These are phyloP conservation scores for Sebastes schlegelii DNA, from an alignment of 2,113 vertebrate species.

Conservation along the genomic window DNA sequence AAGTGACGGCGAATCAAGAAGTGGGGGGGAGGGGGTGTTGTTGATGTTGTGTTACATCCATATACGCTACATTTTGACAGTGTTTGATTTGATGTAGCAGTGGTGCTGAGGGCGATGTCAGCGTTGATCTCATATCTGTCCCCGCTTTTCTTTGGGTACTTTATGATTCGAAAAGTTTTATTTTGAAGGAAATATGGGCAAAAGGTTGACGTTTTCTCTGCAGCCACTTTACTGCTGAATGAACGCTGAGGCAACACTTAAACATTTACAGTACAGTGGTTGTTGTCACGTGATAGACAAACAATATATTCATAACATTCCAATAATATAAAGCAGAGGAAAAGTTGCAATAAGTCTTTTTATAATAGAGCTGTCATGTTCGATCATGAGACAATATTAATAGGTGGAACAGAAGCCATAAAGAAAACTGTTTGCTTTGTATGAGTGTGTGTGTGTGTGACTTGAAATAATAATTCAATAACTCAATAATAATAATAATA, in stretches of 20 bases:
- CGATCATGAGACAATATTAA: constrained; percentile 30
- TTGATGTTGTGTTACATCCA: constrained; percentile 52
- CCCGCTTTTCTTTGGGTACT: background rate
- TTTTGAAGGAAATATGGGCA: background rate
- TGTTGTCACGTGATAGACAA: constrained; percentile 55
- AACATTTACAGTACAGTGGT: constrained; percentile 29
- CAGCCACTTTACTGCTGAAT: constrained; percentile 22
- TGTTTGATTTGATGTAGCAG: constrained; percentile 49
- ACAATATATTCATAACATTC: constrained; percentile 42
- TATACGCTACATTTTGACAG: constrained; percentile 32
- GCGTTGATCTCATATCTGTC: constrained; percentile 28
- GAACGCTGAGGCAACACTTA: constrained; percentile 6
- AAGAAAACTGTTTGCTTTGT: constrained; percentile 59
- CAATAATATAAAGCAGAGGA: constrained; percentile 42
- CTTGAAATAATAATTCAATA: constrained; percentile 51
- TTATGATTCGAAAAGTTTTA: background rate
- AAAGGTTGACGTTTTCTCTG: background rate
- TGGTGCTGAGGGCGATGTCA: constrained; percentile 34
- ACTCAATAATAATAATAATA: constrained; percentile 26
- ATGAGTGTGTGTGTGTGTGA: constrained; percentile 65
- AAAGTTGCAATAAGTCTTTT: constrained; percentile 70
- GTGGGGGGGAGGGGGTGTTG: constrained; percentile 11
- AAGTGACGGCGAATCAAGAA: background rate
- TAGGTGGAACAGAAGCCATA: constrained; percentile 74
- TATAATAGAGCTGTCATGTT: constrained; percentile 38